Percentiles rank a stretch among this genome's conserved stretches.
phyloP scores from a whole-genome alignment of 2,113 vertebrate species.

The Strix uralensis region DNA sequence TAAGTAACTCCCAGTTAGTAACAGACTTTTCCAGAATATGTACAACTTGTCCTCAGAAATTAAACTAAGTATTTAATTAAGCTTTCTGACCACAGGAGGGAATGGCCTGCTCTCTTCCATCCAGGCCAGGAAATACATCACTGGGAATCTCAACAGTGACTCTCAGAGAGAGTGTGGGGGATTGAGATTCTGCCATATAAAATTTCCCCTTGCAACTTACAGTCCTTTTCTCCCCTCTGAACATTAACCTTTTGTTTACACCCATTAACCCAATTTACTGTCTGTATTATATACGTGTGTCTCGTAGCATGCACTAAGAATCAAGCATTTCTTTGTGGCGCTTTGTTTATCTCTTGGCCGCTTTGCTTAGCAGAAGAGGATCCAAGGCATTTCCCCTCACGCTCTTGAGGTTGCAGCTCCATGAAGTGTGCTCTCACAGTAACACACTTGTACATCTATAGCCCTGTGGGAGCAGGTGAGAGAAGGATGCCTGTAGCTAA shows the following conservation, averaged over 20 bases:
- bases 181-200: not conserved
- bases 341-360: not conserved
- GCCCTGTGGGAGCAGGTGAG: not conserved
- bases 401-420: not conserved
- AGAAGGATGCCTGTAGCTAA: not conserved
- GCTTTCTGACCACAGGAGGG: not conserved
- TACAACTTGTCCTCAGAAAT: not conserved
- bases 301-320: not conserved
- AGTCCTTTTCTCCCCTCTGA: not conserved
- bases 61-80: not conserved
- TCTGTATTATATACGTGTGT: not conserved
- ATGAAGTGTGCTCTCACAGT: not conserved
- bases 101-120: not conserved
- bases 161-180: not conserved
- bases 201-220: not conserved
- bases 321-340: not conserved
- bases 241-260: slow-evolving; percentile 7
- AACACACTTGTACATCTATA: not conserved
- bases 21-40: not conserved
- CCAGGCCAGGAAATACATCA: not conserved
- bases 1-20: not conserved
- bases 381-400: not conserved
- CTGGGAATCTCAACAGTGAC: not conserved
- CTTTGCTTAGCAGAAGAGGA: not conserved
- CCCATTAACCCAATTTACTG: not conserved